These are phyloP conservation scores for Pipistrellus pipistrellus DNA, from an alignment of 2,797 vertebrate species.

Conservation along the genomic window DNA sequence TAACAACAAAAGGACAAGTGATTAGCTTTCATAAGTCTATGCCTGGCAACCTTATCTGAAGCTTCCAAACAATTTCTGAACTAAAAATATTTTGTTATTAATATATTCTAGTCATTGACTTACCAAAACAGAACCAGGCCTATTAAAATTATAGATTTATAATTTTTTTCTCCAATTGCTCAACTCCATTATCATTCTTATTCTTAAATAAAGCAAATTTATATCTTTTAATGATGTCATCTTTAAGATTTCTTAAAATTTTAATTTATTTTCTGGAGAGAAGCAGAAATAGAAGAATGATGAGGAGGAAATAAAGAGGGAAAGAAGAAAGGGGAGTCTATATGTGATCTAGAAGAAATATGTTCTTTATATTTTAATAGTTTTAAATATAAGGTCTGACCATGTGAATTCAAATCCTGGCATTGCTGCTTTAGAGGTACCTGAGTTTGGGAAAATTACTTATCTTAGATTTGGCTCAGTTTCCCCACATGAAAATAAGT, in stretches of 20 bases:
- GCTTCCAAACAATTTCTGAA: not conserved
- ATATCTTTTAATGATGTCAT: not conserved
- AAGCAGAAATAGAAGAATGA: not conserved
- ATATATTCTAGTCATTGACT: not conserved
- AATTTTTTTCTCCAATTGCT: not conserved
- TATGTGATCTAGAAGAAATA: not conserved
- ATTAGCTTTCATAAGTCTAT: not conserved
- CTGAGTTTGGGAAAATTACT: not conserved
- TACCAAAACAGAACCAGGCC: rapidly evolving
- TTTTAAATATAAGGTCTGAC: not conserved
- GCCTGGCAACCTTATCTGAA: not conserved
- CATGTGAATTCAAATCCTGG: not conserved
- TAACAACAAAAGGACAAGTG: not conserved
- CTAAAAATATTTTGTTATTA: not conserved
- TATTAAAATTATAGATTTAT: not conserved
- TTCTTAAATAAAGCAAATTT: not conserved
- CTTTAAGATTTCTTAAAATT: not conserved
- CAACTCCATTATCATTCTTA: not conserved
- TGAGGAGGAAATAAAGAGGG: rapidly evolving
- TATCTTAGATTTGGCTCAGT: not conserved
- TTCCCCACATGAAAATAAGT: not conserved
- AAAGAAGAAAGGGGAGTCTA: not conserved
- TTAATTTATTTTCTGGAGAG: not conserved
- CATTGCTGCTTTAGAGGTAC: not conserved
- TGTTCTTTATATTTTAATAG: not conserved